These are phyloP conservation scores for Melipona quadrifasciata DNA, from an alignment of 1,140 invertebrate genomes.

Conservation along the genomic window DNA sequence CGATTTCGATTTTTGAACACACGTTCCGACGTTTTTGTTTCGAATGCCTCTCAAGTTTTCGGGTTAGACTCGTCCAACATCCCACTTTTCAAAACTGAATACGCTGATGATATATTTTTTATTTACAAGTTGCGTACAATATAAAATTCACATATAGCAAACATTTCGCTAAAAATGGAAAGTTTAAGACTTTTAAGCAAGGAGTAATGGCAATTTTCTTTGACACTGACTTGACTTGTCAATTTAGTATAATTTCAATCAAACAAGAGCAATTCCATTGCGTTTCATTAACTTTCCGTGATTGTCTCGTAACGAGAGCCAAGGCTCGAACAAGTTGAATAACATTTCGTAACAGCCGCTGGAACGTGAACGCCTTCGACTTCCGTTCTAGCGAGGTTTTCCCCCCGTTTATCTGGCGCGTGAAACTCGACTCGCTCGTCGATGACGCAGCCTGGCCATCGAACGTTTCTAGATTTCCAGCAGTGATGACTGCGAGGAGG, in stretches of 20 bases:
- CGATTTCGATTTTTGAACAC: no score
- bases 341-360: conserved; percentile 9
- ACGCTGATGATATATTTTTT: no score
- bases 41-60: no score
- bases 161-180: no score
- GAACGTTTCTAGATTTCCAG: conserved; percentile 11
- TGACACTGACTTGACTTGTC: background rate
- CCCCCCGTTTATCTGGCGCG: conserved; percentile 9
- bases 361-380: background rate
- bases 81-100: no score
- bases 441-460: background rate
- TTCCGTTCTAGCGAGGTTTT: background rate
- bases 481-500: background rate
- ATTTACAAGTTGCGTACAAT: no score
- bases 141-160: no score
- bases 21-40: no score
- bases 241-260: background rate
- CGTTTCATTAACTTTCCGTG: no score
- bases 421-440: background rate
- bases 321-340: background rate
- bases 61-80: no score
- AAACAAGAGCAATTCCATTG: background rate
- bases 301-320: background rate
- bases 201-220: no score
- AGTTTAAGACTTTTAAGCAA: no score